These are phyloP conservation scores for Actinemys pallida DNA, from an alignment of 2,113 vertebrate species.

Conservation along the genomic window DNA sequence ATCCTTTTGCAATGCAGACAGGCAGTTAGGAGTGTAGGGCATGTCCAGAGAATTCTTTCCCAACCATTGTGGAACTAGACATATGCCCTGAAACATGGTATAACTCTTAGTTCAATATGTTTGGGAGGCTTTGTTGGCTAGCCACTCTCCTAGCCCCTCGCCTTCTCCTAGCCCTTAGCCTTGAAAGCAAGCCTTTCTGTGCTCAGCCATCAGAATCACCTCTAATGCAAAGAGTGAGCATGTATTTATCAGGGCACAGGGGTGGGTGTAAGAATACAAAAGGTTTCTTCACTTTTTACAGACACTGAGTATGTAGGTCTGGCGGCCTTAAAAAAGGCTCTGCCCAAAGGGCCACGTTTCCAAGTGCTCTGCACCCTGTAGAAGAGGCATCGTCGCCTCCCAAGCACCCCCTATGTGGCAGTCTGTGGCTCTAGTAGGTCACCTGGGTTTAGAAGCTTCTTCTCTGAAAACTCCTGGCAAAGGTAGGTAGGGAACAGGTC, in stretches of 20 bases:
- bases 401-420: too few species aligned
- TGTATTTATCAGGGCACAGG: not conserved
- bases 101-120: rapidly evolving
- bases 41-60: not conserved
- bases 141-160: too few species aligned
- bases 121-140: not conserved
- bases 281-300: not conserved
- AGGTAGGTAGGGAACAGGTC: not conserved
- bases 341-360: not conserved
- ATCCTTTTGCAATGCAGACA: not conserved
- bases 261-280: not conserved
- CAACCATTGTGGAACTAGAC: not conserved
- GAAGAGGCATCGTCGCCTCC: too few species aligned
- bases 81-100: not conserved
- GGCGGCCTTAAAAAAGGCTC: too few species aligned
- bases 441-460: not conserved
- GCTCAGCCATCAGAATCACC: rapidly evolving
- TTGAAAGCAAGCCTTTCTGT: not conserved
- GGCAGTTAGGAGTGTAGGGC: too few species aligned
- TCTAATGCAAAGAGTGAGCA: not conserved
- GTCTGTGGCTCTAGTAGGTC: not conserved
- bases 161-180: not conserved
- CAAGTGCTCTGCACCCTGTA: not conserved
- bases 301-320: not conserved
- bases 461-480: not conserved